Evolutionary conservation across 2,797 vertebrate species (phyloP).

Genomic region (Sebastes aleutianus): DNA sequence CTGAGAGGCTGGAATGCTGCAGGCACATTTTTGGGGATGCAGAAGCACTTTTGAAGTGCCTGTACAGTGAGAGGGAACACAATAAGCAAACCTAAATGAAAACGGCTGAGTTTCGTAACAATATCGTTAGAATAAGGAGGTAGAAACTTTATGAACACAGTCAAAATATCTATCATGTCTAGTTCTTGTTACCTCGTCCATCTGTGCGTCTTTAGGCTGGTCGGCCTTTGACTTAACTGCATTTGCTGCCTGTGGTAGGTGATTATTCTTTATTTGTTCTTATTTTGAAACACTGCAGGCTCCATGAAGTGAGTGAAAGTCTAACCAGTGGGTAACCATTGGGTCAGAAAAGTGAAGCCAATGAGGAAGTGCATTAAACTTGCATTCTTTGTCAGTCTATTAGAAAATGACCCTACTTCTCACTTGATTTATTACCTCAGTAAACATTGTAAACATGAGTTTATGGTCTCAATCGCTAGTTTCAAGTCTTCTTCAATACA

Average conservation of each 20-base stretch:
- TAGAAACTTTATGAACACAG: not conserved
- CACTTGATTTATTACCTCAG: not conserved
- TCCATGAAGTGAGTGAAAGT: not conserved
- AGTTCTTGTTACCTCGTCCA: not conserved
- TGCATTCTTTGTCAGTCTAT: not conserved
- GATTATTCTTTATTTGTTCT: not conserved
- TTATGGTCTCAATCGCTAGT: no score
- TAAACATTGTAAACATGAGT: not conserved
- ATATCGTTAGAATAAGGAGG: not conserved
- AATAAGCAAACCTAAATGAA: not conserved
- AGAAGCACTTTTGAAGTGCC: not conserved
- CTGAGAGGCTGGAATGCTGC: constrained; percentile 12
- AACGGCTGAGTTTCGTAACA: not conserved
- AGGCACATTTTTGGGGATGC: not conserved
- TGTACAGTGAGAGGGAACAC: not conserved
- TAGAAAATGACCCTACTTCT: accelerated
- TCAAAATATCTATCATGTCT: not conserved
- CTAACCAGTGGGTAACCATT: not conserved
- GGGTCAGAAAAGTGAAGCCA: not conserved
- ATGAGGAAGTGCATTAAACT: not conserved
- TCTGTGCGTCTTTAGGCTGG: not conserved
- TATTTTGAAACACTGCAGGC: not conserved
- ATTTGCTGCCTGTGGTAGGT: not conserved
- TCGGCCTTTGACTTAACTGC: not conserved
- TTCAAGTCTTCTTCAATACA: not conserved